Base-by-base conservation (phyloP, 2,113 vertebrate genomes). In the Anser brachyrhynchus region DNA sequence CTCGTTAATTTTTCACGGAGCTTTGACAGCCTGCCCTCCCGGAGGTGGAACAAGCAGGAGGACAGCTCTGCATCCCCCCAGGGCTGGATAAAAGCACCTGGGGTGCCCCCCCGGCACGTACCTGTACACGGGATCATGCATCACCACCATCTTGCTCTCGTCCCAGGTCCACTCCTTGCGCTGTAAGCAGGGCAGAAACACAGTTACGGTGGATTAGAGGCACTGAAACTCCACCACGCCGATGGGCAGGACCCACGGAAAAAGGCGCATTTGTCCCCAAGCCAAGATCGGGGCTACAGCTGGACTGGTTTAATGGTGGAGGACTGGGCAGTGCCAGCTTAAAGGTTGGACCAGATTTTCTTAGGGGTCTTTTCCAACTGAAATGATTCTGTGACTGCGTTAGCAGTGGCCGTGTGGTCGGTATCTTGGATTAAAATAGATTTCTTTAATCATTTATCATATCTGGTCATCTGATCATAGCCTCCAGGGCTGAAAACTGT, bases 151-250 rank as follows among this genome's bases (percentile, higher is more conserved):
- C 93, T 98, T 99, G 92, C 97, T 98, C 94, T 98, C 98, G 2
- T 98, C 98, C 98, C 98, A 98, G 1, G 97, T 97, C 98, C 98
- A 98, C 71, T 99, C 98, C 97, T 99, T 99, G n/a, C 98, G 98
- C 98, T 98, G 97, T 19, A 76, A 79, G 54, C 29, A 86, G 13
- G 58, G 58, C 55, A 95, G 49, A 72, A 61, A 37, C 15, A 88
- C 58, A 84, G 89, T 39, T 19, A 58, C 20, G 66, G 25, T 3
- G 1, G 44, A 55, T 29, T 29, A 41, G 6, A 52, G 51, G 31
- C 72, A 79, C 29, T 5, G 19, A 58, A 91, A 29, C 5, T 67
- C 41, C 41, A 70, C 4, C 29, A 5, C 16, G 41, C 19, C 54
- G 52, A 43, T 8, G 70, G 80, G 49, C 46, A 90, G 73, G 39